Conservation (phyloP, 2,888 invertebrate species). For the Mechanitis messenoides region DNA sequence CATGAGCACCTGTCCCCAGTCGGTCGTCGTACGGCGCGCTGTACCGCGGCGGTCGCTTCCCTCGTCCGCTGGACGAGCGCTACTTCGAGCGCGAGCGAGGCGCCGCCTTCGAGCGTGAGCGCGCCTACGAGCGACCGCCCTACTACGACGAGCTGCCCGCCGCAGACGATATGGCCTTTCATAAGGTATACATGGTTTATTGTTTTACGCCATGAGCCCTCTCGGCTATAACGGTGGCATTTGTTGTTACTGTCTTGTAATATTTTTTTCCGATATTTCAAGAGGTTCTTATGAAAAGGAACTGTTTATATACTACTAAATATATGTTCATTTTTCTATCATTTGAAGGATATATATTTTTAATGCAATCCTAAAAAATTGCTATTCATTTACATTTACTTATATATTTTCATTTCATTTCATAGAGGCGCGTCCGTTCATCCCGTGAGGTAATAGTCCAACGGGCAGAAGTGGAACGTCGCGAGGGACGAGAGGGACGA, state of each 20-base stretch:
- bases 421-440: slow-evolving; percentile 76
- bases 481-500: slow-evolving; percentile 36
- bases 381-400: background rate
- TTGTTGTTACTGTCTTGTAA: too few relatives aligned
- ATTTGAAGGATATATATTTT: too few relatives aligned
- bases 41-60: slow-evolving; percentile 59
- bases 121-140: slow-evolving; percentile 54
- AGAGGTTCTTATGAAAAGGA: too few relatives aligned
- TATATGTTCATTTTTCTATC: too few relatives aligned
- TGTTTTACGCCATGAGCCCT: too few relatives aligned
- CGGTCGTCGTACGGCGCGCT: slow-evolving; percentile 48
- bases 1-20: background rate
- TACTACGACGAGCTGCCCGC: slow-evolving; percentile 56
- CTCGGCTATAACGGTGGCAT: too few relatives aligned
- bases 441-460: slow-evolving; percentile 85
- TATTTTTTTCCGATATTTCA: too few relatives aligned
- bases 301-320: too few relatives aligned
- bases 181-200: slow-evolving; percentile 45
- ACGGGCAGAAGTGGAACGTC: slow-evolving; percentile 71
- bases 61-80: slow-evolving; percentile 56
- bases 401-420: background rate
- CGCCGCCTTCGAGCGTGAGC: slow-evolving; percentile 51
- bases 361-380: too few relatives aligned
- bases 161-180: slow-evolving; percentile 54
- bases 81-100: slow-evolving; percentile 58